Evolutionary conservation across 2,797 vertebrate genomes (phyloP).

Genomic region (Chelmon rostratus): DNA sequence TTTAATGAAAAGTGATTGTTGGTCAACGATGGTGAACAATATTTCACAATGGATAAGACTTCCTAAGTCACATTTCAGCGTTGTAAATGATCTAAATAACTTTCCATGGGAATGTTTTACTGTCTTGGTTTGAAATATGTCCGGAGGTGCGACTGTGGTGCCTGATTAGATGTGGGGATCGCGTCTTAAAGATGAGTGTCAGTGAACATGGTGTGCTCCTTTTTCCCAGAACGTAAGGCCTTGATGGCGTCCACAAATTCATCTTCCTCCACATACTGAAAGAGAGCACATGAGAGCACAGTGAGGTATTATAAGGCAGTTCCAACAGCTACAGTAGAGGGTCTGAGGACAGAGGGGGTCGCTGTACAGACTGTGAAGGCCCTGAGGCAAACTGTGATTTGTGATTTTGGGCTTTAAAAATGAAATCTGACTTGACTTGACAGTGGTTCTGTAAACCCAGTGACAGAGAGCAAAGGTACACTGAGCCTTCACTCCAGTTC

Average conservation of each 20-base stretch:
- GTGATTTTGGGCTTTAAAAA: too few relatives aligned
- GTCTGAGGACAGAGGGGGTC: too few relatives aligned
- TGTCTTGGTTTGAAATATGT: neutral
- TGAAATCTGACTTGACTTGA: too few relatives aligned
- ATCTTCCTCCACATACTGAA: conserved; percentile 92
- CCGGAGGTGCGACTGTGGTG: conserved; percentile 5
- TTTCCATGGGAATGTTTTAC: neutral
- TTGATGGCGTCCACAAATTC: conserved; percentile 92
- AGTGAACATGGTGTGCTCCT: conserved; percentile 93
- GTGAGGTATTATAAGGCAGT: neutral
- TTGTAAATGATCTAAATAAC: neutral
- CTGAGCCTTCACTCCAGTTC: neutral
- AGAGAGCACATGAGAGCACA: conserved; percentile 26
- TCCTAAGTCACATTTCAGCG: neutral
- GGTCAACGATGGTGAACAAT: neutral
- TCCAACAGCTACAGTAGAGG: too few relatives aligned
- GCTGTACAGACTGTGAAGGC: too few relatives aligned
- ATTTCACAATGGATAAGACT: neutral
- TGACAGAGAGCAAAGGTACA: neutral
- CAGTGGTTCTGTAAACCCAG: too few relatives aligned
- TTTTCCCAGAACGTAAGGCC: conserved; percentile 91
- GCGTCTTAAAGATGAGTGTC: conserved; percentile 91
- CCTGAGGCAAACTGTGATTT: too few relatives aligned
- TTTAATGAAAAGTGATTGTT: neutral
- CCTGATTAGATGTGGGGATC: neutral